A percentile compares a stretch with the other conserved stretches of the same genome.
Conservation (phyloP, 2,797 vertebrate species). For the Acanthornis magna region DNA sequence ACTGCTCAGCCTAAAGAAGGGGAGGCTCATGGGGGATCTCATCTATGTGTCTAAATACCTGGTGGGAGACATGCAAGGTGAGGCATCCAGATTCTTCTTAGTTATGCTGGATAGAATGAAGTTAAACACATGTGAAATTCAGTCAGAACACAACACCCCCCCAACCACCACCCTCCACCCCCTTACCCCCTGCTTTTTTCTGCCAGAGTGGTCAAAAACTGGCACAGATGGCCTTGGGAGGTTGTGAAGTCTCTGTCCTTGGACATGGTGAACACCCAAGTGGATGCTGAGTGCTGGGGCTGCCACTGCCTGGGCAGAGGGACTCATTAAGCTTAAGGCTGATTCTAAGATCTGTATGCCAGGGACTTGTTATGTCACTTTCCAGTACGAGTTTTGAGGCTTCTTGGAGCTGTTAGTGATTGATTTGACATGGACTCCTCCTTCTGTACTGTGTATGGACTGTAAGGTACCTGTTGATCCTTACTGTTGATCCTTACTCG, state of each 20-base stretch:
- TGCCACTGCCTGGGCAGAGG: neutral
- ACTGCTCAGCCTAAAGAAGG: too few species aligned
- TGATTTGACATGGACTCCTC: neutral
- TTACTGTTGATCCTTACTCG: neutral
- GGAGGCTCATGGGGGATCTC: too few species aligned
- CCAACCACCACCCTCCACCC: too few species aligned
- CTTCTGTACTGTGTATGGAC: neutral
- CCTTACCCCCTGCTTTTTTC: too few species aligned
- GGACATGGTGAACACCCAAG: neutral
- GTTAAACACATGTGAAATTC: too few species aligned
- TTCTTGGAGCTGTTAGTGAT: neutral
- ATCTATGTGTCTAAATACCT: too few species aligned
- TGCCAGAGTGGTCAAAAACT: neutral
- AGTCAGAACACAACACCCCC: too few species aligned
- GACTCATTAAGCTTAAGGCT: neutral
- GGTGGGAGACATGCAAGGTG: too few species aligned
- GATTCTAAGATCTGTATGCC: neutral
- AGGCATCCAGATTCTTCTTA: too few species aligned
- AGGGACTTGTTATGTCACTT: neutral
- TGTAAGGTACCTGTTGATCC: neutral
- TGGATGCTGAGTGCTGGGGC: neutral
- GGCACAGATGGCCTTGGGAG: neutral
- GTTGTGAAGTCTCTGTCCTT: neutral
- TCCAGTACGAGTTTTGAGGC: neutral
- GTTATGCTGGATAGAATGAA: too few species aligned